These are phyloP conservation scores for Eilema depressum DNA, from an alignment of 2,888 invertebrate species.

Conservation along the genomic window DNA sequence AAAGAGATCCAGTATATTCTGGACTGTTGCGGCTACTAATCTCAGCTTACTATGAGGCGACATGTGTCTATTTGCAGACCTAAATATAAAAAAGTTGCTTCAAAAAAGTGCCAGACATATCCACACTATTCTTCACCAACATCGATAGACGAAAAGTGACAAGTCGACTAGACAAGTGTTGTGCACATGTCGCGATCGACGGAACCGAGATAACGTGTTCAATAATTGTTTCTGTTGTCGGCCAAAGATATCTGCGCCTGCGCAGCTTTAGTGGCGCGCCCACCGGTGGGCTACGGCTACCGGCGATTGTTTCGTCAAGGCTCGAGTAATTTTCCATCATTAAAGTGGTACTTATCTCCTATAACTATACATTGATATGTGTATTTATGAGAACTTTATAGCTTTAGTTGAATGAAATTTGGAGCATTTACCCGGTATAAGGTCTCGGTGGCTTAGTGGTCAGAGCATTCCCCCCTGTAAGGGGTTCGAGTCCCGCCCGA, in stretches of 20 bases:
- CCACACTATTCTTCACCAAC: constrained; percentile 31
- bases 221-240: constrained; percentile 8
- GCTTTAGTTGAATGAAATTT: too few relatives aligned
- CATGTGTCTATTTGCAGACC: too few relatives aligned
- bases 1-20: too few relatives aligned
- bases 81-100: too few relatives aligned
- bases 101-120: constrained; percentile 14
- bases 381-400: neutral
- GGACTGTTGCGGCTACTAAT: too few relatives aligned
- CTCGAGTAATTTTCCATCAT: constrained; percentile 7
- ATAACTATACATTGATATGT: neutral
- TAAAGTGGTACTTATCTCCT: neutral
- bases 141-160: constrained; percentile 61
- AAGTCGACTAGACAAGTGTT: constrained; percentile 58
- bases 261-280: constrained; percentile 1
- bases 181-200: constrained; percentile 53
- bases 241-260: constrained; percentile 1
- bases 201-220: constrained; percentile 2
- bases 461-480: too few relatives aligned
- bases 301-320: constrained; percentile 2
- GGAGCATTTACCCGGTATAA: too few relatives aligned
- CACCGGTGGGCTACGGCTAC: constrained; percentile 1
- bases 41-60: too few relatives aligned
- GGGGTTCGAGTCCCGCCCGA: too few relatives aligned
- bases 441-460: too few relatives aligned